These are phyloP conservation scores for Diarsia dahlii DNA, from an alignment of 2,888 invertebrate genomes.

Conservation along the genomic window DNA sequence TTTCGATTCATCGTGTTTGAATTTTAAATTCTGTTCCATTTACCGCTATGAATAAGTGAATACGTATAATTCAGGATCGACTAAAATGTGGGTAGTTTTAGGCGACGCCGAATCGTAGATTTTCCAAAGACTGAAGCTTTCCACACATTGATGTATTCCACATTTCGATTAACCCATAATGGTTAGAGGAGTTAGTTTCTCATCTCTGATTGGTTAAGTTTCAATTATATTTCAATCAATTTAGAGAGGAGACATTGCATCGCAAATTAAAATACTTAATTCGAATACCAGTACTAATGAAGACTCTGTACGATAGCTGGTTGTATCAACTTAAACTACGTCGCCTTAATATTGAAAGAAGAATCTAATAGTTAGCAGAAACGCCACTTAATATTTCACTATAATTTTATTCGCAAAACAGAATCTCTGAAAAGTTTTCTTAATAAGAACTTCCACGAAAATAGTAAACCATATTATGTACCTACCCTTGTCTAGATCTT, in stretches of 20 bases:
- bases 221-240: neutral
- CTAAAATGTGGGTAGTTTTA: neutral
- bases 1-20: constrained; percentile 42
- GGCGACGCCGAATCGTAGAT: neutral
- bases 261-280: neutral
- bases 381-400: too few species aligned
- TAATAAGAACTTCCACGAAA: constrained; percentile 14
- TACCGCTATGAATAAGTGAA: constrained; percentile 35
- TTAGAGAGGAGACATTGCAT: neutral
- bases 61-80: constrained; percentile 2
- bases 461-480: constrained; percentile 25
- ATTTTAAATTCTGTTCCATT: constrained; percentile 46
- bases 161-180: neutral
- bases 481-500: constrained; percentile 17
- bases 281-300: neutral
- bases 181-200: neutral
- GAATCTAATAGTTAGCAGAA: neutral
- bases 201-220: neutral
- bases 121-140: neutral
- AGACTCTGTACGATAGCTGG: neutral
- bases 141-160: too few species aligned
- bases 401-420: neutral
- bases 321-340: neutral
- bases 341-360: neutral
- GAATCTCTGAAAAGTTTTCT: constrained; percentile 1